Evolutionary conservation across 2,113 vertebrate species (phyloP).

Genomic region (Mohoua ochrocephala): DNA sequence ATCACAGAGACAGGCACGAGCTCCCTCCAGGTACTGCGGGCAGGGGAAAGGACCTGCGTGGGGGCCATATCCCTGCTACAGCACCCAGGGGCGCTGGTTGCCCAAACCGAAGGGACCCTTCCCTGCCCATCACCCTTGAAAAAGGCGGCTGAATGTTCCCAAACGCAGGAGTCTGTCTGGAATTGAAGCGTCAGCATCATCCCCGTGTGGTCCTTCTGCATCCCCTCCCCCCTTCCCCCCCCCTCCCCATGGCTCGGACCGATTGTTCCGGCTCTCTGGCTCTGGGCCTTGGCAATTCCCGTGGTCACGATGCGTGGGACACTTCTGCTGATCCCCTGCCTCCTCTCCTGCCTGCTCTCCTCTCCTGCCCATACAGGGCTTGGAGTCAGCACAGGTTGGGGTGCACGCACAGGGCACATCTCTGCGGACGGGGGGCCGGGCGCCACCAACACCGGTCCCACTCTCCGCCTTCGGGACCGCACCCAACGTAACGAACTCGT

Average conservation of each 20-base stretch:
- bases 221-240: accelerated
- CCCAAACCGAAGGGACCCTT: accelerated
- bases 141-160: not conserved
- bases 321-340: not conserved
- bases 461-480: not conserved
- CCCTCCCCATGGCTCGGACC: not conserved
- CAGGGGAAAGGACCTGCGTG: not conserved
- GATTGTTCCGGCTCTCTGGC: not conserved
- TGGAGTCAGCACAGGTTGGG: not conserved
- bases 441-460: accelerated
- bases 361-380: not conserved
- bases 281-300: not conserved
- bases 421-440: accelerated
- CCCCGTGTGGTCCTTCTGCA: not conserved
- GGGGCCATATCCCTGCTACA: not conserved
- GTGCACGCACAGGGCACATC: accelerated
- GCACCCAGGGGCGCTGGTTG: not conserved
- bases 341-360: not conserved
- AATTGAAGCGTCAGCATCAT: accelerated
- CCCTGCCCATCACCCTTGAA: not conserved
- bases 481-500: accelerated
- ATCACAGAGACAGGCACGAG: not conserved
- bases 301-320: accelerated
- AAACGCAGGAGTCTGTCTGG: accelerated
- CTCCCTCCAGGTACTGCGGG: not conserved